phyloP scores from a whole-genome alignment of 2,888 invertebrate species.

The Andrena bicolor region DNA sequence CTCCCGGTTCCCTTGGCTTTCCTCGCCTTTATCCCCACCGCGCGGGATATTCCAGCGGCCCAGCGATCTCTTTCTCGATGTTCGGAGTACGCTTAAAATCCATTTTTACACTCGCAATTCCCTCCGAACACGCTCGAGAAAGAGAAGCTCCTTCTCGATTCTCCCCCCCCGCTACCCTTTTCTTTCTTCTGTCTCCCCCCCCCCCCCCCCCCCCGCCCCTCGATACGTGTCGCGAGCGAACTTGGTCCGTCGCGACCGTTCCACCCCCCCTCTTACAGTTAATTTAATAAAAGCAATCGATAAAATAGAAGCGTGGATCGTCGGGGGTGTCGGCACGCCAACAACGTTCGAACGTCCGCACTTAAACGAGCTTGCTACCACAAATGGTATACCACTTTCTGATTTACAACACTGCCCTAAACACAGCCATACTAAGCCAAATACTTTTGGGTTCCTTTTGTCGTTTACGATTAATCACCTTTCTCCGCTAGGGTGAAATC shows the following conservation, averaged over 20 bases:
- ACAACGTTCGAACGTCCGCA: conserved; percentile 72
- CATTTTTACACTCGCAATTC: conserved; percentile 36
- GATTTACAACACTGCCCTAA: conserved; percentile 83
- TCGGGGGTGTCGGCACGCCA: conserved; percentile 68
- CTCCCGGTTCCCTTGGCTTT: conserved; percentile 4
- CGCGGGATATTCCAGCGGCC: background rate
- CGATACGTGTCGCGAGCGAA: background rate
- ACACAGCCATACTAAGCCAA: conserved; percentile 88
- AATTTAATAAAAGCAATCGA: conserved; percentile 16
- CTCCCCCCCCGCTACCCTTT: background rate
- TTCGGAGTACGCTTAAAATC: conserved; percentile 26
- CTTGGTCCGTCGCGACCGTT: background rate
- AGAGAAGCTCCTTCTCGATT: conserved; percentile 24
- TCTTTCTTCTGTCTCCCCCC: background rate
- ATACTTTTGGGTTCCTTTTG: conserved; percentile 86
- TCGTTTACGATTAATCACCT: conserved; percentile 74
- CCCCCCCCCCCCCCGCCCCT: no score
- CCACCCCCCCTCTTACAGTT: background rate
- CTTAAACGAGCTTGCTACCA: conserved; percentile 73
- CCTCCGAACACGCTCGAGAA: conserved; percentile 20
- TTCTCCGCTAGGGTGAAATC: conserved; percentile 65
- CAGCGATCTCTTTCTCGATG: background rate
- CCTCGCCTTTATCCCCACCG: background rate
- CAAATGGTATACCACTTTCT: conserved; percentile 76
- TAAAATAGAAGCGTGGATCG: conserved; percentile 22